phyloP scores from a whole-genome alignment of 2,888 invertebrate genomes.

The Alviniconcha strummeri region DNA sequence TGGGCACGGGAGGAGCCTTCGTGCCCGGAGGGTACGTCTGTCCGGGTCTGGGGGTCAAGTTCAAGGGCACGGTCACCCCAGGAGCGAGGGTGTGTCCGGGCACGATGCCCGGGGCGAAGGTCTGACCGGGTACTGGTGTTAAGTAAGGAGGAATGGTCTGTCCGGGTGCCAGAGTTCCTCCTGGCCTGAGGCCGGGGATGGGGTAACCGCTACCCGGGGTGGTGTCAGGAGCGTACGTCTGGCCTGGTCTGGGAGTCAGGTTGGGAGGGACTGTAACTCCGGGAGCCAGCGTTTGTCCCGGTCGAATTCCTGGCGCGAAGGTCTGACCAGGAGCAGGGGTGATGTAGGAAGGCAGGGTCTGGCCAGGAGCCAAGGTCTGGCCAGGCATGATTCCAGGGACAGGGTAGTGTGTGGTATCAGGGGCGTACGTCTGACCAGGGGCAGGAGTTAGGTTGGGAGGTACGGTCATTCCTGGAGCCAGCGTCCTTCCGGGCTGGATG shows the following conservation, averaged over 20 bases:
- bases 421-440: constrained; percentile 43
- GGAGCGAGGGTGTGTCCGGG: constrained; percentile 49
- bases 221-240: constrained; percentile 42
- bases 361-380: constrained; percentile 48
- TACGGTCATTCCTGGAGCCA: constrained; percentile 41
- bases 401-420: constrained; percentile 38
- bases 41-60: constrained; percentile 46
- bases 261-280: constrained; percentile 37
- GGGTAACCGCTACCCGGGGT: constrained; percentile 41
- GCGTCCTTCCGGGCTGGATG: constrained; percentile 41
- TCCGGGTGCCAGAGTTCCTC: constrained; percentile 48
- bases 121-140: constrained; percentile 49
- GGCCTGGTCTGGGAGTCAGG: constrained; percentile 45
- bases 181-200: constrained; percentile 44
- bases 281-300: constrained; percentile 41
- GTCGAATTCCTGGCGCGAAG: constrained; percentile 47
- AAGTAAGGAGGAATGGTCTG: constrained; percentile 43
- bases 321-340: constrained; percentile 50
- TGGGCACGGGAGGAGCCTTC: constrained; percentile 42
- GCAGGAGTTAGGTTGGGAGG: constrained; percentile 45
- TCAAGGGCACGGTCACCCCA: constrained; percentile 44
- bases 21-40: constrained; percentile 51
- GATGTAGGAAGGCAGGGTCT: constrained; percentile 44
- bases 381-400: constrained; percentile 44
- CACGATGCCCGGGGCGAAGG: constrained; percentile 46